Conservation (phyloP, 2,888 invertebrate genomes). For the Craniophora ligustri region DNA sequence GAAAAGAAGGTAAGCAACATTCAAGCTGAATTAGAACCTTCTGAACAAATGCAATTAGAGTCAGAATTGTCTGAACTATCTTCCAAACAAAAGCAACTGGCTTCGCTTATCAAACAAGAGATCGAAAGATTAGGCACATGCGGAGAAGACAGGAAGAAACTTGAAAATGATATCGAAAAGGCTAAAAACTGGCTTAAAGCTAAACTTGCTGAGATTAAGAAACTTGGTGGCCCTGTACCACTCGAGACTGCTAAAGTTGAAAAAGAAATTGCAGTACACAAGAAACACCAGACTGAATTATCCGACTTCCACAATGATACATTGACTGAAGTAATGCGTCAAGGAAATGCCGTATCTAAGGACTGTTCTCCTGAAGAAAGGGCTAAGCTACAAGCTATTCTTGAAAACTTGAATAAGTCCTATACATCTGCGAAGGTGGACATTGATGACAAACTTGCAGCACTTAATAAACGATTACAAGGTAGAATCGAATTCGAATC, state of each 20-base stretch:
- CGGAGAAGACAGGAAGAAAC: slow-evolving; percentile 91
- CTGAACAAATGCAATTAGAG: slow-evolving; percentile 94
- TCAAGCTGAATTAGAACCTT: slow-evolving; percentile 94
- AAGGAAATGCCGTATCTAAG: slow-evolving; percentile 92
- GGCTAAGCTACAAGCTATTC: slow-evolving; percentile 89
- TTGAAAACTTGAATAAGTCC: slow-evolving; percentile 91
- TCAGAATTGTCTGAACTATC: slow-evolving; percentile 91
- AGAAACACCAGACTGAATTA: slow-evolving; percentile 92
- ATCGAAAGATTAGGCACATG: slow-evolving; percentile 92
- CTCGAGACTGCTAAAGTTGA: slow-evolving; percentile 95
- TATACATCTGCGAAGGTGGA: slow-evolving; percentile 92
- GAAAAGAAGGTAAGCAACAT: slow-evolving; percentile 95
- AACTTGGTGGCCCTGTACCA: slow-evolving; percentile 93
- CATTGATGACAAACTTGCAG: slow-evolving; percentile 91
- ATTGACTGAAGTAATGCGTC: slow-evolving; percentile 92
- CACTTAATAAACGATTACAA: slow-evolving; percentile 92
- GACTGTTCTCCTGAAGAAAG: slow-evolving; percentile 94
- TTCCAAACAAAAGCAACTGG: slow-evolving; percentile 92
- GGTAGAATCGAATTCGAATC: slow-evolving; percentile 94
- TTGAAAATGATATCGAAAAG: slow-evolving; percentile 93
- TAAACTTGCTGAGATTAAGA: slow-evolving; percentile 93
- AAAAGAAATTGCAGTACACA: slow-evolving; percentile 93
- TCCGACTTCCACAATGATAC: slow-evolving; percentile 93
- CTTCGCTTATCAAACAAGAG: slow-evolving; percentile 91
- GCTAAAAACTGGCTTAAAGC: slow-evolving; percentile 94